Percentiles rank a stretch among this genome's conserved stretches.
Conservation (phyloP, 2,113 vertebrate genomes). For the Lepisosteus oculatus region DNA sequence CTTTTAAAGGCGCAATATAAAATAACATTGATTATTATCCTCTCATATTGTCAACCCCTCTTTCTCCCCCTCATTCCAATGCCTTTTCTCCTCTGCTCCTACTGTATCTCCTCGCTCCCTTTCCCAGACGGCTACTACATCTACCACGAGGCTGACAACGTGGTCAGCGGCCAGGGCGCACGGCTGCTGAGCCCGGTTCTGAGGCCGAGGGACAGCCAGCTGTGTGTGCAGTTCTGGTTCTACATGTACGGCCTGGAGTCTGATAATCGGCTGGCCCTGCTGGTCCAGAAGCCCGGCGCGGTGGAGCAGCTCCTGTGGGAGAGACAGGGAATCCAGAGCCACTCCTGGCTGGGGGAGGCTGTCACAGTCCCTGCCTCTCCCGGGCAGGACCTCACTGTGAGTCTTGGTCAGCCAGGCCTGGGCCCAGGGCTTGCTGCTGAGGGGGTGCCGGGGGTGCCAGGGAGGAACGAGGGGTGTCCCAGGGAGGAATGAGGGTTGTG, state of each 20-base stretch:
- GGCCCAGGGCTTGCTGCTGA: background rate
- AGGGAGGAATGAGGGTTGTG: no score
- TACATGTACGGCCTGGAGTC: slow-evolving; percentile 63
- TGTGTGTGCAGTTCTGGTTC: slow-evolving; percentile 69
- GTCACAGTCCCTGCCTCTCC: slow-evolving; percentile 51
- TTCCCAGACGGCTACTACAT: slow-evolving; percentile 62
- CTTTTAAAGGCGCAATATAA: no score
- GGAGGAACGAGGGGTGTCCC: no score
- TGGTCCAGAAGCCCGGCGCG: slow-evolving; percentile 27
- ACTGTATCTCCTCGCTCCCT: background rate
- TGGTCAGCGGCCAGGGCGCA: slow-evolving; percentile 41
- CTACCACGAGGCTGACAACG: slow-evolving; percentile 67
- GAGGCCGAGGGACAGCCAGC: slow-evolving; percentile 31
- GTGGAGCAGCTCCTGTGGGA: slow-evolving; percentile 56
- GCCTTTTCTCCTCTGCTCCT: background rate
- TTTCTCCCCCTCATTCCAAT: background rate
- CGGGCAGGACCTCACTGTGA: slow-evolving; percentile 55
- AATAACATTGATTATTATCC: background rate
- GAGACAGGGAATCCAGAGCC: slow-evolving; percentile 59
- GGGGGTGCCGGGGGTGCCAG: background rate
- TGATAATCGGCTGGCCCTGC: slow-evolving; percentile 45
- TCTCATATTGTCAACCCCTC: background rate
- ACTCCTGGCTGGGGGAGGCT: slow-evolving; percentile 58
- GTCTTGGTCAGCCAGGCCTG: slow-evolving; percentile 12
- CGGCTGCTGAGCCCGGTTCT: slow-evolving; percentile 61